A percentile compares a stretch with the other conserved stretches of the same genome.
Evolutionary conservation across 1,140 invertebrate species (phyloP).

Genomic region (Orussus abietinus): DNA sequence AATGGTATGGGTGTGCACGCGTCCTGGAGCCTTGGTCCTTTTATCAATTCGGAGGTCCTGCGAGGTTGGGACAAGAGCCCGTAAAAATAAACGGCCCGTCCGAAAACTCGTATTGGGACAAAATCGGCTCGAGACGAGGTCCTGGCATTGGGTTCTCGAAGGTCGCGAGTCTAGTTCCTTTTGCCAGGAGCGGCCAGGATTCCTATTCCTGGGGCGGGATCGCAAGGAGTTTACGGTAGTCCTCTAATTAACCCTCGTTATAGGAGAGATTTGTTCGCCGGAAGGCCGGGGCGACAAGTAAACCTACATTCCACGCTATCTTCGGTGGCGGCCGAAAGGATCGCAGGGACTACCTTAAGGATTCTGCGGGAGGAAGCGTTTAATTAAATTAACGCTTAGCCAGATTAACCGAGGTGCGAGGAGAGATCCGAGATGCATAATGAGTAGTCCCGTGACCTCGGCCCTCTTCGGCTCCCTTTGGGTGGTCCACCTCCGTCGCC

Average conservation of each 20-base stretch:
- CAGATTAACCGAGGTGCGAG: constrained; percentile 54
- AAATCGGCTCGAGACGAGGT: no score
- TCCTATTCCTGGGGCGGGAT: no score
- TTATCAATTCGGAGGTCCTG: no score
- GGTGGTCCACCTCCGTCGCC: constrained; percentile 45
- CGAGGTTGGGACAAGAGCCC: no score
- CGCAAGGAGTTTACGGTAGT: constrained; percentile 26
- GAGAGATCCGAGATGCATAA: constrained; percentile 54
- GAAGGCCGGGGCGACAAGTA: constrained; percentile 17
- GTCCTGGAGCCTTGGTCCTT: no score
- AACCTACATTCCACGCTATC: constrained; percentile 3
- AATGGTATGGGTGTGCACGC: no score
- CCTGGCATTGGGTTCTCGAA: no score
- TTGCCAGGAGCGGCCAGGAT: no score
- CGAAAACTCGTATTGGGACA: no score
- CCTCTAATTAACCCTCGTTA: constrained; percentile 36
- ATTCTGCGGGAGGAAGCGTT: constrained; percentile 27
- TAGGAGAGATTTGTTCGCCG: constrained; percentile 26
- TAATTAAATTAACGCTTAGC: constrained; percentile 56
- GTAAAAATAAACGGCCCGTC: no score
- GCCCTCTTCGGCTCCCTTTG: constrained; percentile 43
- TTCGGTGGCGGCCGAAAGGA: constrained; percentile 5
- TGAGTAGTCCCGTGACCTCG: constrained; percentile 38
- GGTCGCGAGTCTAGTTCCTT: no score
- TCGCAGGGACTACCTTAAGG: not conserved